Conservation (phyloP, 53 echinoderm and acorn worm genomes). For the Pentamera pediparva region DNA sequence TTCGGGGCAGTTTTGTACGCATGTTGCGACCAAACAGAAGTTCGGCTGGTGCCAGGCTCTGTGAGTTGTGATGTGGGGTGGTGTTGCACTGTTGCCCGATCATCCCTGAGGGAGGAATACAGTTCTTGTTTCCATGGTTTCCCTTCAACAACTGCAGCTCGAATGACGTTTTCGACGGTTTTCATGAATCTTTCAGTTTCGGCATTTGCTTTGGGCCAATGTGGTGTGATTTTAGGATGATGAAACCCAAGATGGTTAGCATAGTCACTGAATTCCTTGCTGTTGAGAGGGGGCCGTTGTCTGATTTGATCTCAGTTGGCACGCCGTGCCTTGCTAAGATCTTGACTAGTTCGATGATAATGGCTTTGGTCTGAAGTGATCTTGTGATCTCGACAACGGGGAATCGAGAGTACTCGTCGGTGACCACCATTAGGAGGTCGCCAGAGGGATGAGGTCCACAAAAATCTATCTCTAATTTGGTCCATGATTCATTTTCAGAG, state of each 20-base stretch:
- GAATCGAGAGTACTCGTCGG: constrained; percentile 34
- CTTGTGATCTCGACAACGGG: constrained; percentile 32
- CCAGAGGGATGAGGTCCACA: constrained; percentile 34
- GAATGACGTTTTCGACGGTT: constrained; percentile 2
- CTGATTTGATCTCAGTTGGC: constrained; percentile 16
- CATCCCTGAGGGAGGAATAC: constrained; percentile 1
- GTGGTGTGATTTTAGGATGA: not conserved
- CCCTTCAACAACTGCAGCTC: constrained; percentile 17
- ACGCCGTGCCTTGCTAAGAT: constrained; percentile 12
- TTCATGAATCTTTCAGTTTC: constrained; percentile 31
- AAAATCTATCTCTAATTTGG: constrained; percentile 24
- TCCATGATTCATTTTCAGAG: not conserved
- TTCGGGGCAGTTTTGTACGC: constrained; percentile 6
- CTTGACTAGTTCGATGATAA: constrained; percentile 23
- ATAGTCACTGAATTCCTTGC: not conserved
- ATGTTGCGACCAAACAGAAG: constrained; percentile 25
- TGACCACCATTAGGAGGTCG: constrained; percentile 19
- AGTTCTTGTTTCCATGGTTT: constrained; percentile 33
- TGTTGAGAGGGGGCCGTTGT: constrained; percentile 25
- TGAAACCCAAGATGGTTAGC: constrained; percentile 9
- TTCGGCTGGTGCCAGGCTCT: constrained; percentile 3
- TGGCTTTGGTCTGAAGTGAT: constrained; percentile 10
- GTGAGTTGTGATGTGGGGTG: constrained; percentile 29
- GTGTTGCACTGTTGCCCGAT: not conserved
- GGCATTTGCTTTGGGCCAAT: constrained; percentile 17